These are phyloP conservation scores for Gila orcuttii DNA, from an alignment of 2,113 vertebrate genomes.

Conservation along the genomic window DNA sequence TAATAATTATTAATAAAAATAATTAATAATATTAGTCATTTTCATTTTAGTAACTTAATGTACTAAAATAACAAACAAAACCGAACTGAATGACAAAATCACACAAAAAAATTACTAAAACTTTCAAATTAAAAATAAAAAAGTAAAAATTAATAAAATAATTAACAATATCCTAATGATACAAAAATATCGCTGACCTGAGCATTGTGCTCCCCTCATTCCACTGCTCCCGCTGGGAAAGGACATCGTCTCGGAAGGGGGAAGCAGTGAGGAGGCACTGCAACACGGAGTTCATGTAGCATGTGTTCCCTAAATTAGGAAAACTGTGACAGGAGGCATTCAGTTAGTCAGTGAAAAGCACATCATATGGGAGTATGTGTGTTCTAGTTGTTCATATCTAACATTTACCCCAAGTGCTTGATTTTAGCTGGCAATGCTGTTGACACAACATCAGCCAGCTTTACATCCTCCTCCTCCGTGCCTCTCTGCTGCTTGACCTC, in stretches of 20 bases:
- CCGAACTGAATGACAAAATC: no score
- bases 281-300: not conserved
- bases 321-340: not conserved
- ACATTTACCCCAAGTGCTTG: conserved; percentile 2
- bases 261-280: not conserved
- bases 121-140: no score
- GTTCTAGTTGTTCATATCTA: not conserved
- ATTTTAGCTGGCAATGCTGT: not conserved
- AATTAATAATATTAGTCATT: no score
- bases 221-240: not conserved
- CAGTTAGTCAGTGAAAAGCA: not conserved
- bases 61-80: no score
- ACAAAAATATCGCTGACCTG: not conserved
- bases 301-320: not conserved
- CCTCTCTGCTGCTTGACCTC: not conserved
- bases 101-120: no score
- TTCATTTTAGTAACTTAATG: no score
- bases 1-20: no score
- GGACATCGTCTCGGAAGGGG: not conserved
- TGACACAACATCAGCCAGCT: not conserved
- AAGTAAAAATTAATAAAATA: no score
- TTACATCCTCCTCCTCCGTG: not conserved
- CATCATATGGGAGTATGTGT: not conserved
- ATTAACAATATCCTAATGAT: no score
- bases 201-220: conserved; percentile 1